phyloP scores from a whole-genome alignment of 2,797 vertebrate genomes.

The Vultur gryphus region DNA sequence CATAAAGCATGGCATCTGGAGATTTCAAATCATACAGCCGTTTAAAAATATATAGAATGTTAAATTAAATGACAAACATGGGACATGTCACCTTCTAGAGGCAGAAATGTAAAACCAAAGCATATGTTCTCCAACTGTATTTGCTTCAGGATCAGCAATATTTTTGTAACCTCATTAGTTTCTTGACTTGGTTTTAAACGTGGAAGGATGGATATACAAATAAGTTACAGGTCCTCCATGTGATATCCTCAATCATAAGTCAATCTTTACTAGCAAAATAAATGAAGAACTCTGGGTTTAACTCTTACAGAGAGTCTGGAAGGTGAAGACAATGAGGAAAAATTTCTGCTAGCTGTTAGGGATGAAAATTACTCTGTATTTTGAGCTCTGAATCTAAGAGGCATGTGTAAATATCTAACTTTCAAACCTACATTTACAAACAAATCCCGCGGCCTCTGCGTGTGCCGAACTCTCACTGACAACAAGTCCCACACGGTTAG shows the following conservation, averaged over 20 bases:
- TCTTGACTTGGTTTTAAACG: constrained; percentile 33
- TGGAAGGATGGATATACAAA: not conserved
- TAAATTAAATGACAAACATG: constrained; percentile 73
- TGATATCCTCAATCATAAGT: not conserved
- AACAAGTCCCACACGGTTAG: not conserved
- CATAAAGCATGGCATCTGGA: constrained; percentile 74
- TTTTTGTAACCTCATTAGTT: constrained; percentile 48
- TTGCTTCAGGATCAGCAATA: constrained; percentile 38
- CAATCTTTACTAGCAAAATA: not conserved
- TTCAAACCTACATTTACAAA: not conserved
- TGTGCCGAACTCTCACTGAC: not conserved
- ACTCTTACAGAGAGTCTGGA: not conserved
- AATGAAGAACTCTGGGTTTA: not conserved
- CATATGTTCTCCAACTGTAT: constrained; percentile 25
- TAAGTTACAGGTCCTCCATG: not conserved
- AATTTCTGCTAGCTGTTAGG: not conserved
- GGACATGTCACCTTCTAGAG: constrained; percentile 68
- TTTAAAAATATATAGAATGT: constrained; percentile 75
- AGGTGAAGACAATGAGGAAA: not conserved
- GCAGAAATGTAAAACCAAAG: constrained; percentile 53
- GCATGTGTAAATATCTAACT: rapidly evolving
- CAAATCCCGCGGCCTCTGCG: not conserved
- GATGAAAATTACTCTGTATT: not conserved
- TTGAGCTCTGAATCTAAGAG: not conserved
- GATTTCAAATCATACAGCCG: constrained; percentile 73